phyloP scores from a whole-genome alignment of 2,797 vertebrate genomes.

The Chelonia mydas region DNA sequence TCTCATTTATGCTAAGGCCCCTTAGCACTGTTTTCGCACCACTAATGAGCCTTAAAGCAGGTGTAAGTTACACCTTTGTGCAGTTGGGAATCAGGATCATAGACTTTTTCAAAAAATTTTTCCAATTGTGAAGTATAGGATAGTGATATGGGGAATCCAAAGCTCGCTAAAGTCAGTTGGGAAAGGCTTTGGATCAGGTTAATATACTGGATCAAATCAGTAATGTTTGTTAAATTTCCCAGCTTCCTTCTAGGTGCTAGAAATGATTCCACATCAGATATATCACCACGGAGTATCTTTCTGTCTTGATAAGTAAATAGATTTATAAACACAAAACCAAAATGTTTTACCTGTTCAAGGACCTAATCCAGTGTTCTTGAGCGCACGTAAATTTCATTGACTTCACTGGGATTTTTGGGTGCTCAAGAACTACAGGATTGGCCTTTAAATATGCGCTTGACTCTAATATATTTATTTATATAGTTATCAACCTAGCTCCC shows the following conservation, averaged over 20 bases:
- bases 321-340: not conserved
- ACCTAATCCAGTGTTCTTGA: not conserved
- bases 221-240: not conserved
- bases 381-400: not conserved
- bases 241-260: not conserved
- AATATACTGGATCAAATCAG: not conserved
- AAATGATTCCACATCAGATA: not conserved
- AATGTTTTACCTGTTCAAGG: accelerated
- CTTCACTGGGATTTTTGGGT: not conserved
- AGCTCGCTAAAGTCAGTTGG: not conserved
- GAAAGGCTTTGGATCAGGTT: not conserved
- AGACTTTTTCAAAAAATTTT: not conserved
- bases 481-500: not conserved
- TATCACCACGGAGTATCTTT: not conserved
- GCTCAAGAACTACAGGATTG: not conserved
- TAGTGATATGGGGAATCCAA: not conserved
- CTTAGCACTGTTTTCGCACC: no score
- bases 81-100: not conserved
- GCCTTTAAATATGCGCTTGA: not conserved
- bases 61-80: not conserved
- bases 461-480: not conserved
- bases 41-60: not conserved
- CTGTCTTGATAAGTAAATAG: not conserved
- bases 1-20: no score
- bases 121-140: not conserved